Base-by-base conservation (phyloP, 2,113 vertebrate species). In the Cinclus mexicanus region DNA sequence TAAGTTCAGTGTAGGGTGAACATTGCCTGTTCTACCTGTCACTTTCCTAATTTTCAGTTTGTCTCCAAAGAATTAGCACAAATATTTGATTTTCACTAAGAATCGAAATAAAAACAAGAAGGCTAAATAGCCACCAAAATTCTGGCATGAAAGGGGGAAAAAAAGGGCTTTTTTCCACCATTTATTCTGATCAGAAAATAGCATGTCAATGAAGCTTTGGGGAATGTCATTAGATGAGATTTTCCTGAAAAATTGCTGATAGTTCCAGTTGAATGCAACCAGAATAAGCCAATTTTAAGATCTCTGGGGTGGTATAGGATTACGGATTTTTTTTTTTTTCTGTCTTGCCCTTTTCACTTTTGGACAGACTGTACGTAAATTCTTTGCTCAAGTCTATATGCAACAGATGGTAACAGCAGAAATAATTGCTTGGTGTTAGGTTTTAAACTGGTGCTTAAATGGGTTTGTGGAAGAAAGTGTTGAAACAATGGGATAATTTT, bases 401-500 rank as follows among this genome's bases (percentile, higher is more conserved):
- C 89, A 97, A 94, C 89, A 95, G 89, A 94, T 94, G 93, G 87
- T 47, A 95, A 74, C 19, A 89, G 60, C 76, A 94, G 86, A 97
- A 97, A 87, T 90, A 93, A 89, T 88, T 94, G 68, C 80, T 80
- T 79, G 60, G 71, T 90, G 68, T 93, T 94, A 87, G 82, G 70
- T 92, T 94, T 97, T 92, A 92, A 90, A 94, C 75, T 83, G 75
- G 83, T 65, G 49, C 65, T 85, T 91, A 91, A 65, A 55, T 79
- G 72, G 65, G 37, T 89, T 95, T 95, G 74, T 61, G 60, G 74
- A 82, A 87, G 57, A 65, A 41, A 84, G 81, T 50, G 52, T 60
- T 94, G 83, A 94, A 95, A 95, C 83, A 92, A 89, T 85, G 83
- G 91, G 83, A 91, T 94, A 87, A 76, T 85, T 97, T 94, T 92